A percentile compares a stretch with the other conserved stretches of the same genome.
Evolutionary conservation across 2,888 invertebrate species (phyloP).

Genomic region (Coleophora flavipennella): DNA sequence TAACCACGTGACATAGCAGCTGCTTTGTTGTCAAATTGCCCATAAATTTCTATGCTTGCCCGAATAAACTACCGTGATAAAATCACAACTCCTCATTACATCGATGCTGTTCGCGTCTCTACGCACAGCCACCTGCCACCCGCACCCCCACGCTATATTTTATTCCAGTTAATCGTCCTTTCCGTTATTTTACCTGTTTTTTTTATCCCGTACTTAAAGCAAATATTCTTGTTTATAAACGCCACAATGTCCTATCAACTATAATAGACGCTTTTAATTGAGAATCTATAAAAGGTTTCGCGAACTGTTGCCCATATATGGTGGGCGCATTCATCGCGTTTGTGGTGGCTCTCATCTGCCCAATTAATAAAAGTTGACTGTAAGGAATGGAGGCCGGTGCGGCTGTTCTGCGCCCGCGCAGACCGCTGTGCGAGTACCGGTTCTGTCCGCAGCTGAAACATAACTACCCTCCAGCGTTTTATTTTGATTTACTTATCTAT

Average conservation of each 20-base stretch:
- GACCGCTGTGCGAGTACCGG: slow-evolving; percentile 39
- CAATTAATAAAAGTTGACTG: slow-evolving; percentile 72
- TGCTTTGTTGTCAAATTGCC: no score
- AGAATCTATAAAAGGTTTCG: slow-evolving; percentile 73
- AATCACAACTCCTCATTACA: no score
- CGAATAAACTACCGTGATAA: no score
- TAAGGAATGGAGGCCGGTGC: slow-evolving; percentile 55
- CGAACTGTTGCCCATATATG: slow-evolving; percentile 62
- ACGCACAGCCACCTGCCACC: slow-evolving; percentile 61
- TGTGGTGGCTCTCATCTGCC: slow-evolving; percentile 69
- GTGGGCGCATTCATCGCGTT: slow-evolving; percentile 65
- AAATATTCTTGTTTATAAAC: slow-evolving; percentile 67
- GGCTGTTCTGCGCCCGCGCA: slow-evolving; percentile 34
- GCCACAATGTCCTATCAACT: slow-evolving; percentile 61
- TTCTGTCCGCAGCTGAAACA: slow-evolving; percentile 61
- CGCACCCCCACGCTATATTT: slow-evolving; percentile 71
- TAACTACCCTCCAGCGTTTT: slow-evolving; percentile 48
- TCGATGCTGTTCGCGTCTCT: slow-evolving; percentile 30
- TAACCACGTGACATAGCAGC: no score
- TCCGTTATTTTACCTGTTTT: slow-evolving; percentile 70
- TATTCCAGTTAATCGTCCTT: slow-evolving; percentile 71
- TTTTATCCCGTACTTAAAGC: slow-evolving; percentile 64
- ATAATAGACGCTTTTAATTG: slow-evolving; percentile 72
- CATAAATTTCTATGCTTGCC: no score
- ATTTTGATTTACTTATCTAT: slow-evolving; percentile 69